Evolutionary conservation across 2,113 vertebrate genomes (phyloP), one percentile per base, ranked within the genome.

Genomic region (Helogale parvula): DNA sequence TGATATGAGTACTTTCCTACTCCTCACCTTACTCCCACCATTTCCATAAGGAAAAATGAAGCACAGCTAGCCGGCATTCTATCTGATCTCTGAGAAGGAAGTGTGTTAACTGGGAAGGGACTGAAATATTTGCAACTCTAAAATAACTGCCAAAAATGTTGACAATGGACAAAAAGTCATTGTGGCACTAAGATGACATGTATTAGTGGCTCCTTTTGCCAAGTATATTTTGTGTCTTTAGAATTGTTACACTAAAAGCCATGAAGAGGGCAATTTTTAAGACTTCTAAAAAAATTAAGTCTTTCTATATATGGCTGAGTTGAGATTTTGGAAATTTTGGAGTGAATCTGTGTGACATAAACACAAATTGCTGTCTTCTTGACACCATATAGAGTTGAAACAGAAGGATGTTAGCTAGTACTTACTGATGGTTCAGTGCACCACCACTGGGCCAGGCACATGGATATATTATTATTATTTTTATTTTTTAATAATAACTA

Each of bases 21-120:
- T 38, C 2, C 38, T 13, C 23, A 63, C 13, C 16, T 54, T 52
- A 9, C 5, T 4, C 3, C 29, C 8, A 47, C 27, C 12, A 29
- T 12, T 63, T 72, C 38, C 21, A 1, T 4, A 41, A 45, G 77
- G 23, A 41, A 38, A 88, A 14, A 3, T 0, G 23, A 71, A 31
- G 8, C 33, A 33, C 19, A 38, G 41, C 3, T 63, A 74, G n/a
- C 1, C 3, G 29, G 0, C 3, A 14, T 38, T 50, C 13, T 50
- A 14, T 52, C 19, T 90, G 9, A 35, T 45, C 8, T 83, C 29
- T 68, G 8, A 33, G 19, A 68, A 33, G n/a, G 2, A 93, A 86
- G 31, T 77, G 0, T 71, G 13, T 0, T 23, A n/a, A 72, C 2
- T n/a, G n/a, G 1, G 5, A 14, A 94, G 38, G 10, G 33, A 52